Evolutionary conservation across 2,797 vertebrate species (phyloP).

Genomic region (Sylvia borin): DNA sequence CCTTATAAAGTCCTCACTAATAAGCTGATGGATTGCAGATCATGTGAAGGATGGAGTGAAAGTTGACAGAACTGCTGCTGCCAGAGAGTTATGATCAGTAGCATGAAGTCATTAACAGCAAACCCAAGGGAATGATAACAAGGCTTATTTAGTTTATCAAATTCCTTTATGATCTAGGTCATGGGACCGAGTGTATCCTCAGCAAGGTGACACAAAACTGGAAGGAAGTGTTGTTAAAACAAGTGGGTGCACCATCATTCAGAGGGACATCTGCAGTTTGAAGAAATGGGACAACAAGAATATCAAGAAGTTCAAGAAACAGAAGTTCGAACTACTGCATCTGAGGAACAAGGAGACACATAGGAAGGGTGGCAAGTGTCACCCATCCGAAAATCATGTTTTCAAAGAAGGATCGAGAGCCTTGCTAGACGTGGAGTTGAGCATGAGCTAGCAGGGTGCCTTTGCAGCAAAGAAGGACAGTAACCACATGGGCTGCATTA

Average conservation of each 20-base stretch:
- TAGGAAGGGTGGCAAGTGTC: background rate
- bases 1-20: background rate
- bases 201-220: background rate
- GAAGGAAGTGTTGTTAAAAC: background rate
- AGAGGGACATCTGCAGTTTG: background rate
- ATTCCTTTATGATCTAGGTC: background rate
- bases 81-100: background rate
- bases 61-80: background rate
- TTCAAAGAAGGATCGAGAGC: background rate
- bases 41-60: background rate
- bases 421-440: background rate
- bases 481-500: rapidly evolving
- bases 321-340: background rate
- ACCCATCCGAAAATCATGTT: background rate
- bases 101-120: background rate
- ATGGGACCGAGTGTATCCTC: no score
- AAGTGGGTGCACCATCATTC: background rate
- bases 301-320: background rate
- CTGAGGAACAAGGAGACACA: background rate
- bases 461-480: background rate
- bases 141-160: background rate
- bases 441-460: background rate
- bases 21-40: background rate
- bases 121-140: background rate
- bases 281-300: background rate